Conservation (phyloP, 2,113 vertebrate species). For the Suricata suricatta region DNA sequence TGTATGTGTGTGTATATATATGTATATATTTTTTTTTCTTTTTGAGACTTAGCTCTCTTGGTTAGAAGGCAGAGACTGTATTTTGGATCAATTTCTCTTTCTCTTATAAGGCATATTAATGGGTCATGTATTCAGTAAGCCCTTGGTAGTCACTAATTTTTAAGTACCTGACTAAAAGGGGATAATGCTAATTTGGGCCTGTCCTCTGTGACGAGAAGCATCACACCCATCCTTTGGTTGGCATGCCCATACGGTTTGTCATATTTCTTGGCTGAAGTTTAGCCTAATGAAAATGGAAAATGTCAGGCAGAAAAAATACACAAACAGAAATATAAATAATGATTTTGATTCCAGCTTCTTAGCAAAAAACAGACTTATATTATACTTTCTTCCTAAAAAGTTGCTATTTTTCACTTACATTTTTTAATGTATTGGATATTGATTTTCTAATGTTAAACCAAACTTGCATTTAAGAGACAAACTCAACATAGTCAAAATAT, state of each 20-base stretch:
- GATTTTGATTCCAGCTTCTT: background rate
- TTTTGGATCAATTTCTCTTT: slow-evolving; percentile 19
- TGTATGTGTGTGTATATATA: too few relatives aligned
- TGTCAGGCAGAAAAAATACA: background rate
- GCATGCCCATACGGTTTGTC: background rate
- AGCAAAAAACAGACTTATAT: background rate
- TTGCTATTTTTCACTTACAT: background rate
- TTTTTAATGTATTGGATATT: background rate
- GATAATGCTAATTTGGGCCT: background rate
- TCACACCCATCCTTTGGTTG: background rate
- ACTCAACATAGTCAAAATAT: background rate
- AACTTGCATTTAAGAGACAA: background rate
- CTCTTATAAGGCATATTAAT: background rate
- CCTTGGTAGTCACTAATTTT: background rate
- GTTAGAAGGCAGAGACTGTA: background rate
- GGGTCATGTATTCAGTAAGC: background rate
- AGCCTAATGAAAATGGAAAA: slow-evolving; percentile 27
- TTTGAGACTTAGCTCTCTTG: background rate
- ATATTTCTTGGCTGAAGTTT: slow-evolving; percentile 9
- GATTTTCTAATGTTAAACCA: background rate
- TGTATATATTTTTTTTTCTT: background rate
- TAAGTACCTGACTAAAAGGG: background rate
- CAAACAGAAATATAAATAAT: background rate
- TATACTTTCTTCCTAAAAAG: background rate
- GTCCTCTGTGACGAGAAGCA: background rate